Evolutionary conservation across 2,888 invertebrate species (phyloP).

Genomic region (Chironomus tentans): DNA sequence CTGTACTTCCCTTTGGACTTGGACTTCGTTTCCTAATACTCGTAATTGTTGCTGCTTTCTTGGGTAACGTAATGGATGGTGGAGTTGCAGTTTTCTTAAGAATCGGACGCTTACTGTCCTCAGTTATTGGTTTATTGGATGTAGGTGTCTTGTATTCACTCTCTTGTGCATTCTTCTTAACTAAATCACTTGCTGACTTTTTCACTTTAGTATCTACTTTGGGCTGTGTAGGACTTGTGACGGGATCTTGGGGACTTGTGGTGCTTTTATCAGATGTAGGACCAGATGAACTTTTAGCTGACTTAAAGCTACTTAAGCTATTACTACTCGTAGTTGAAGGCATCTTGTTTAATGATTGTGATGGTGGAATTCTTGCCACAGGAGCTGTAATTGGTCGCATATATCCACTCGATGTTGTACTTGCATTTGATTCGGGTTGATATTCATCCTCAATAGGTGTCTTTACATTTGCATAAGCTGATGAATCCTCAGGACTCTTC

Average conservation of each 20-base stretch:
- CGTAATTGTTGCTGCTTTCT: conserved; percentile 28
- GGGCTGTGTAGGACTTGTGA: no score
- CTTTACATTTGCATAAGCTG: conserved; percentile 54
- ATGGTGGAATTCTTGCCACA: conserved; percentile 41
- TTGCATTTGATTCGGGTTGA: conserved; percentile 49
- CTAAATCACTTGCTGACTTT: conserved; percentile 6
- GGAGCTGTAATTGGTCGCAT: conserved; percentile 60
- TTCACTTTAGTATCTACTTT: not conserved
- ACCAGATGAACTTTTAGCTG: conserved; percentile 30
- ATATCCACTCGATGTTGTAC: conserved; percentile 63
- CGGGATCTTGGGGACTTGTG: conserved; percentile 33
- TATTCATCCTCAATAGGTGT: conserved; percentile 51
- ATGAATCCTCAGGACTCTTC: conserved; percentile 45
- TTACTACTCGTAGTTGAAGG: conserved; percentile 30
- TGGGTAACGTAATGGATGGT: conserved; percentile 29
- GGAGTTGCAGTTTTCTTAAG: conserved; percentile 27
- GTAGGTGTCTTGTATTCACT: conserved; percentile 25
- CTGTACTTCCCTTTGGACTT: conserved; percentile 27
- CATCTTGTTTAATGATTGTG: conserved; percentile 32
- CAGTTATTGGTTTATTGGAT: conserved; percentile 14
- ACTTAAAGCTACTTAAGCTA: conserved; percentile 29
- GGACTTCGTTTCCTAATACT: conserved; percentile 30
- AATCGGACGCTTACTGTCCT: not conserved
- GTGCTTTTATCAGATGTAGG: conserved; percentile 29
- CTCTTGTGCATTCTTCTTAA: conserved; percentile 10